Conservation (phyloP, 2,888 invertebrate genomes). For the Cheilosia vernalis region DNA sequence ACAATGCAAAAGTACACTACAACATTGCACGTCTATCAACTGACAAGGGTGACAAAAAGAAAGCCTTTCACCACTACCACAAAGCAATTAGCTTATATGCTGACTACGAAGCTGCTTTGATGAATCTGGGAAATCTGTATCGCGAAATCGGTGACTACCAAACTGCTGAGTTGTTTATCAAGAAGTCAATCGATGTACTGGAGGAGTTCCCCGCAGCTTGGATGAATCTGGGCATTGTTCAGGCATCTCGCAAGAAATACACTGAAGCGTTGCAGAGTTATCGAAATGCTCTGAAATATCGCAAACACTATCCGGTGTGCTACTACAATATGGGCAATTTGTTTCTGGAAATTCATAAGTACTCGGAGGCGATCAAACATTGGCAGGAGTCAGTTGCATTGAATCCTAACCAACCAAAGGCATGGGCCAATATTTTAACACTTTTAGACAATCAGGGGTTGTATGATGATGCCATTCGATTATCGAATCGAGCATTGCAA, state of each 20-base stretch:
- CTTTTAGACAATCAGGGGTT: conserved; percentile 91
- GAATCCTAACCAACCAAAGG: conserved; percentile 91
- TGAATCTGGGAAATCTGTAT: conserved; percentile 97
- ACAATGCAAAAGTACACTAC: conserved; percentile 96
- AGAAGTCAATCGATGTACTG: conserved; percentile 87
- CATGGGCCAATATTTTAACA: conserved; percentile 96
- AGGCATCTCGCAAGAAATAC: conserved; percentile 89
- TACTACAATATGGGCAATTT: conserved; percentile 97
- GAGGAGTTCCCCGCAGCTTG: conserved; percentile 96
- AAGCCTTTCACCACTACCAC: conserved; percentile 91
- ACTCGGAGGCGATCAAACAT: conserved; percentile 89
- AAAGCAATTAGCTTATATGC: conserved; percentile 94
- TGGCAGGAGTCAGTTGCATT: conserved; percentile 93
- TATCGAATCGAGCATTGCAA: conserved; percentile 88
- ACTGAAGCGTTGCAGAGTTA: conserved; percentile 91
- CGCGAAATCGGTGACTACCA: conserved; percentile 95
- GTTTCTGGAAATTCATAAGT: conserved; percentile 91
- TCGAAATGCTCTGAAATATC: conserved; percentile 89
- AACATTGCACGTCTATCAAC: conserved; percentile 95
- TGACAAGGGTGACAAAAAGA: conserved; percentile 87
- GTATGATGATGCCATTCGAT: conserved; percentile 87
- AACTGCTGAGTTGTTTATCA: conserved; percentile 93
- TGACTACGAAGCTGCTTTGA: conserved; percentile 95
- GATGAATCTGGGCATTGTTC: conserved; percentile 98
- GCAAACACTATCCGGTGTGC: conserved; percentile 94